Conservation (phyloP, 2,113 vertebrate genomes). For the Miniopterus natalensis region DNA sequence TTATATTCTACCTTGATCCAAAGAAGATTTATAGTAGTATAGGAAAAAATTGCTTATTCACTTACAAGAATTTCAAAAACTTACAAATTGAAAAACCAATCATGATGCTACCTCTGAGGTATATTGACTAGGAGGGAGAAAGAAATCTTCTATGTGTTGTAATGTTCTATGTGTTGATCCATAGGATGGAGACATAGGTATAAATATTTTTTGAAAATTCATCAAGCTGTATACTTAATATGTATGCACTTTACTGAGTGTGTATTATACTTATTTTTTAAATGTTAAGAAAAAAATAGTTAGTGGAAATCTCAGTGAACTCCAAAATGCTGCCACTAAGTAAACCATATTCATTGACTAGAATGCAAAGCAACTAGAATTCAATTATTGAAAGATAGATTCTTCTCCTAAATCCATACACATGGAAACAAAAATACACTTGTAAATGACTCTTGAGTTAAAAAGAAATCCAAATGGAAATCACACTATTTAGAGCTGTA, state of each 20-base stretch:
- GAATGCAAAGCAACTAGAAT: conserved; percentile 18
- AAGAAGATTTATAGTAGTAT: not conserved
- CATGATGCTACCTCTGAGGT: not conserved
- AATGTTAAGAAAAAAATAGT: conserved; percentile 13
- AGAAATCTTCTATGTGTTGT: not conserved
- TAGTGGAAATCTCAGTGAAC: not conserved
- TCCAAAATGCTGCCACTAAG: not conserved
- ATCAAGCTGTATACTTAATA: not conserved
- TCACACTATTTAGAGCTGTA: not conserved
- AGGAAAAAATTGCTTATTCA: not conserved
- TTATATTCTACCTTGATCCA: not conserved
- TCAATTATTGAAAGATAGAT: not conserved
- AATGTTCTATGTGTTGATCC: not conserved
- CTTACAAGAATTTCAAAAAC: not conserved
- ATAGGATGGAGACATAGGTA: not conserved
- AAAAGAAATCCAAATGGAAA: not conserved
- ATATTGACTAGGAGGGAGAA: not conserved
- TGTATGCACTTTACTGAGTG: not conserved
- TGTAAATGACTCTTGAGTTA: not conserved
- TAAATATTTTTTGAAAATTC: not conserved
- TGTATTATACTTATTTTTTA: not conserved
- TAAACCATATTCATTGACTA: not conserved
- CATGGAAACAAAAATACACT: not conserved
- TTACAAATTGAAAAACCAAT: not conserved
- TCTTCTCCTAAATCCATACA: not conserved